Evolutionary conservation across 1,140 invertebrate species (phyloP).

Genomic region (Hormaphis cornu): DNA sequence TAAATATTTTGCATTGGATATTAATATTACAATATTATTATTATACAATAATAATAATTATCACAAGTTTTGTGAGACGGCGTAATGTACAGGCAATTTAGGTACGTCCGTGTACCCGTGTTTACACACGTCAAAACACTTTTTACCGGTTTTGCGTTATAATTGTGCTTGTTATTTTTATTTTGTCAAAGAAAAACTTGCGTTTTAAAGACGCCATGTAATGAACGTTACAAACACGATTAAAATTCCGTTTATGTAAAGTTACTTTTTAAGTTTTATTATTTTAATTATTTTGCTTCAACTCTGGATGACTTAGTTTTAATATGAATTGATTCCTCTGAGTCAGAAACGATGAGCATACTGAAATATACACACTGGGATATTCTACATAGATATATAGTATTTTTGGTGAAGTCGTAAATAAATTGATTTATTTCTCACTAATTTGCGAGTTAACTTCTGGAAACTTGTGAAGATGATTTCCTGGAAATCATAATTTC

Average conservation of each 20-base stretch:
- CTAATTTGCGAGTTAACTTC: too few relatives aligned
- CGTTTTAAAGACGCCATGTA: background rate
- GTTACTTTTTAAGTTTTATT: background rate
- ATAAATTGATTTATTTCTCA: too few relatives aligned
- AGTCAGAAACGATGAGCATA: background rate
- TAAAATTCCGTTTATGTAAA: background rate
- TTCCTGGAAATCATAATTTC: too few relatives aligned
- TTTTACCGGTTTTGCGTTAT: too few relatives aligned
- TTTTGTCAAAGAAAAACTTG: background rate
- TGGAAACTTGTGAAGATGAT: too few relatives aligned
- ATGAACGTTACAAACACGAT: background rate
- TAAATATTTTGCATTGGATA: too few relatives aligned
- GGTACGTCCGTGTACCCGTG: background rate
- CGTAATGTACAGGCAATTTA: background rate
- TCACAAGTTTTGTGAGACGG: background rate
- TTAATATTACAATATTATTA: background rate
- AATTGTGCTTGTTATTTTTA: background rate
- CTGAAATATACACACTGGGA: background rate
- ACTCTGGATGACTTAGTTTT: background rate
- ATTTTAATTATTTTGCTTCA: background rate
- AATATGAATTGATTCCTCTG: background rate
- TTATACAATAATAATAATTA: background rate
- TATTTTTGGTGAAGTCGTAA: background rate
- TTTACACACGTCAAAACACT: too few relatives aligned
- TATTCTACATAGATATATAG: background rate